A percentile compares a stretch with the other conserved stretches of the same genome.
Conservation (phyloP, 2,888 invertebrate genomes). For the Carcina quercana region DNA sequence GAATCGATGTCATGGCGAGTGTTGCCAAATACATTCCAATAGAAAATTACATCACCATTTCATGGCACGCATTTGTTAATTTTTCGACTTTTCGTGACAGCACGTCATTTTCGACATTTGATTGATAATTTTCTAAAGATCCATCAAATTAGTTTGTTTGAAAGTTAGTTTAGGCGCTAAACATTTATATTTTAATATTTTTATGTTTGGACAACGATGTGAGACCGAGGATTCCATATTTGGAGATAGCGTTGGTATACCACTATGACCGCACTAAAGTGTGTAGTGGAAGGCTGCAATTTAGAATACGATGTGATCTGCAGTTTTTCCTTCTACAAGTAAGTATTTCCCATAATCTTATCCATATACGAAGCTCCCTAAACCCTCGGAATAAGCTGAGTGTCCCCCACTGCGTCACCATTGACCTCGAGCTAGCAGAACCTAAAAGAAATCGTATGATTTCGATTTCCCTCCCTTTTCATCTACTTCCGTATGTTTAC, state of each 20-base stretch:
- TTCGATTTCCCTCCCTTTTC: too few species aligned
- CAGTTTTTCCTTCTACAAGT: conserved; percentile 72
- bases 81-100: conserved; percentile 73
- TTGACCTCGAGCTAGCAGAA: conserved; percentile 1
- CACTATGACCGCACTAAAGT: conserved; percentile 62
- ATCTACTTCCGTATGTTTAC: too few species aligned
- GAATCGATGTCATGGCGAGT: conserved; percentile 17
- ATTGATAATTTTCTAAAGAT: conserved; percentile 73
- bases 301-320: conserved; percentile 69
- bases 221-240: conserved; percentile 51
- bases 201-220: conserved; percentile 49
- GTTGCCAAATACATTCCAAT: conserved; percentile 45
- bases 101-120: conserved; percentile 75
- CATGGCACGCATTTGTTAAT: conserved; percentile 68
- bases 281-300: conserved; percentile 68
- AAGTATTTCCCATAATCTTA: conserved; percentile 33
- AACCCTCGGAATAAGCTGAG: neutral
- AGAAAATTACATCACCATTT: conserved; percentile 68
- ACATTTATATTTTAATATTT: conserved; percentile 52
- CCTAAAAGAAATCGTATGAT: neutral
- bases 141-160: conserved; percentile 74
- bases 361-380: neutral
- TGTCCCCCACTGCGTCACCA: neutral
- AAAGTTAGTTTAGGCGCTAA: conserved; percentile 71
- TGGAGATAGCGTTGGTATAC: conserved; percentile 37